Conservation (phyloP, 2,888 invertebrate species). For the Mamestra brassicae region DNA sequence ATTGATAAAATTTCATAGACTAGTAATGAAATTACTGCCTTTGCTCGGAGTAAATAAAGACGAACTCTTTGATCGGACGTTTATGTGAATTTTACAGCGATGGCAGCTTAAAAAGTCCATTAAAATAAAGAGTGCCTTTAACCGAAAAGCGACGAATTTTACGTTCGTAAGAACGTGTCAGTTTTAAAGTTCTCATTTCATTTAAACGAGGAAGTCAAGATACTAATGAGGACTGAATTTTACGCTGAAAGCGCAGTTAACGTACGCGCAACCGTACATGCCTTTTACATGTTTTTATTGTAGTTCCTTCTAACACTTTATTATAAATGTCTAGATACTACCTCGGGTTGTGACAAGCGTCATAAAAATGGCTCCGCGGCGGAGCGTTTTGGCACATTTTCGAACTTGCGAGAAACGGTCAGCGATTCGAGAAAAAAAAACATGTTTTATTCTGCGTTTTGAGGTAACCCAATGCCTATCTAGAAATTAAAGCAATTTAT, state of each 20-base stretch:
- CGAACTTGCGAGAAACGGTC: too few relatives aligned
- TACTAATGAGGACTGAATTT: not conserved
- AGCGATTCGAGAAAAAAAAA: too few relatives aligned
- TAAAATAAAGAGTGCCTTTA: constrained; percentile 21
- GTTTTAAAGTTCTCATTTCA: constrained; percentile 9
- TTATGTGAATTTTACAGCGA: constrained; percentile 23
- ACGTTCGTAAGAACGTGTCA: constrained; percentile 9
- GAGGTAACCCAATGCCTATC: too few relatives aligned
- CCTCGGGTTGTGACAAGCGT: too few relatives aligned
- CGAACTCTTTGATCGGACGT: constrained; percentile 1
- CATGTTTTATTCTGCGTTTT: too few relatives aligned
- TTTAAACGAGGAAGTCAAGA: not conserved
- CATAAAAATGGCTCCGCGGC: too few relatives aligned
- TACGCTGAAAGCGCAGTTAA: not conserved
- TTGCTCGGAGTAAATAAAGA: constrained; percentile 10
- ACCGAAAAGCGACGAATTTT: constrained; percentile 10
- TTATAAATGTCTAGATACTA: too few relatives aligned
- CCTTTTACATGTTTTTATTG: too few relatives aligned
- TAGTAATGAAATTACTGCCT: not conserved
- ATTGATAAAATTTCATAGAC: not conserved
- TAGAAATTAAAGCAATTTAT: too few relatives aligned
- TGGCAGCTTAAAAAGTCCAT: constrained; percentile 16
- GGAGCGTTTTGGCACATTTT: too few relatives aligned
- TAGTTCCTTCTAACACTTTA: too few relatives aligned
- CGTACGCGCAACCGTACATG: not conserved